Evolutionary conservation across 2,113 vertebrate species (phyloP), one percentile per base, ranked within the genome.

Genomic region (Rhegmatorhina hoffmannsi): DNA sequence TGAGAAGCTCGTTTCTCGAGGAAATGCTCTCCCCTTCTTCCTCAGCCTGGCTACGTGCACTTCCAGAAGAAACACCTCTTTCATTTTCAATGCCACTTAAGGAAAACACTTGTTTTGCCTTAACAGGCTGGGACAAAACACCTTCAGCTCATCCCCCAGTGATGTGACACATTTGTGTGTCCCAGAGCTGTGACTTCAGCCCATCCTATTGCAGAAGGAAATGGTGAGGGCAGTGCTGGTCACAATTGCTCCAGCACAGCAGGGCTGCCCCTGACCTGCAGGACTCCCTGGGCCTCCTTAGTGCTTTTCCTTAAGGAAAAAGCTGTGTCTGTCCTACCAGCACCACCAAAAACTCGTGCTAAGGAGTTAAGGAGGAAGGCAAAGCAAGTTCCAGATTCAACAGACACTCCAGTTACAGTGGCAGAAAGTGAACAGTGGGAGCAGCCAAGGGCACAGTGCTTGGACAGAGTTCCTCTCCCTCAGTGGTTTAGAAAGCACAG

Each of bases 281-380:
- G 0, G 0, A 26, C 1, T 9, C 10, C 40, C 46, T 3, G 1
- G 46, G 6, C 43, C 44, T 31, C 73, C 67, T 55, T 2, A 1
- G 50, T 16, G 46, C 28, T 17, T 44, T 76, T 44, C 40, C 13
- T 7, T 7, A 33, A 38, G 50, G 9, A 52, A 67, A 59, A 43
- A 70, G 5, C 40, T 9, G 36, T 11, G 14, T 17, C 40, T 69
- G 49, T 74, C 43, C 67, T 33, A 34, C 17, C 43, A 44, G 40
- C 6, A 1, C 20, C 59, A 77, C 47, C 28, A 63, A 56, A 75
- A 10, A 13, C 49, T 78, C 31, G 4, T 1, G 4, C 38, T 26
- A 17, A 67, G 76, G 69, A 49, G 62, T 33, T 68, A 84, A 84
- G 0, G 2, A 66, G 77, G 46, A 64, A 50, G 55, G 28, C 85